Conservation (phyloP, 2,888 invertebrate genomes). For the Lissonota sp. region DNA sequence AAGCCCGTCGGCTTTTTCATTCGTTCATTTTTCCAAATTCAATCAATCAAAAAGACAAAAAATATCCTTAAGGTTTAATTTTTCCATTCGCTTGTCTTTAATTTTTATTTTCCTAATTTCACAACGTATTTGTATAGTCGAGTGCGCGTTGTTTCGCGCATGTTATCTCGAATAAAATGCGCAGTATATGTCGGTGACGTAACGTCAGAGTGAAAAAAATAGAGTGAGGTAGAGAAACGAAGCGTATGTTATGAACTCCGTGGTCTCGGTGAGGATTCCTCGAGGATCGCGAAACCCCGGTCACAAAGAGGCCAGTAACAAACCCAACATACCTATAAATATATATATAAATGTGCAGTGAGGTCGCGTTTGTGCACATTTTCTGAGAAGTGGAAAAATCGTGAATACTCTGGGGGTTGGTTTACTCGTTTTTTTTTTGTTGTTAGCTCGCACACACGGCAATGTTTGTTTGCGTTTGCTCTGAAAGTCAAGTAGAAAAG, state of each 20-base stretch:
- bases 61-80: neutral
- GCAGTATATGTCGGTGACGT: conserved; percentile 26
- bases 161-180: neutral
- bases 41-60: neutral
- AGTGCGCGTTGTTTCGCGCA: neutral
- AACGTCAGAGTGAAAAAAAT: conserved; percentile 16
- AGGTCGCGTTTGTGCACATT: conserved; percentile 33
- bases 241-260: conserved; percentile 34
- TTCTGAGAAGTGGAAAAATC: conserved; percentile 39
- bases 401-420: conserved; percentile 27
- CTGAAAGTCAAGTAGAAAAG: neutral
- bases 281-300: conserved; percentile 34
- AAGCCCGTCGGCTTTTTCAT: neutral
- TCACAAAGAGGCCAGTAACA: conserved; percentile 43
- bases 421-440: conserved; percentile 33
- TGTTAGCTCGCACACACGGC: conserved; percentile 26
- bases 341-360: neutral
- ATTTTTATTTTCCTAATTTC: no score
- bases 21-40: neutral
- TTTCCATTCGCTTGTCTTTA: neutral
- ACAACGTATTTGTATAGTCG: neutral
- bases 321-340: conserved; percentile 40
- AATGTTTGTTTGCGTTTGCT: conserved; percentile 17
- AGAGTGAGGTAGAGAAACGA: conserved; percentile 13
- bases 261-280: conserved; percentile 46